Evolutionary conservation across 2,797 vertebrate genomes (phyloP), one percentile per base, ranked within the genome.

Genomic region (Tamandua tetradactyla): DNA sequence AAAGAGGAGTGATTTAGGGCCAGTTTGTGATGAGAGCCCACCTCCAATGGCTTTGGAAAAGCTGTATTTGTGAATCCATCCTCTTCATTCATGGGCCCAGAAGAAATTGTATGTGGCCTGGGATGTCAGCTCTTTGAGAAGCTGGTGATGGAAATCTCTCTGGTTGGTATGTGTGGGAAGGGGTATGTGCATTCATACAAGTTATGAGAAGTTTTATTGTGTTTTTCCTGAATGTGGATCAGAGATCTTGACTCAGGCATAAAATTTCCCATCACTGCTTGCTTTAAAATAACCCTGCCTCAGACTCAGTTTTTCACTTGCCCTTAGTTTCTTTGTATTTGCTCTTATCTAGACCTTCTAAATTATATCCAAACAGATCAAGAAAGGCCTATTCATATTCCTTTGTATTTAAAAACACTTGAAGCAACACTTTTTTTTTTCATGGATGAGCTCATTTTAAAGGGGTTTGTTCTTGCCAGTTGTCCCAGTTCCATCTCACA

Each of bases 271-370:
- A 81, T 86, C 66, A 20, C 25, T 81, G 27, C 6, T 59, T 92
- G 32, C 59, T 68, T 95, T 76, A 83, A 87, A 79, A 13, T 71
- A 90, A 94, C 25, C 17, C 64, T 93, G 27, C 49, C 27, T 37
- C 12, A 85, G 27, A 87, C n/a, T 1, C 92, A 93, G 96, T 95
- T 97, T 97, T 97, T 97, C 91, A 95, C 79, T 96, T 96, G 95
- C 83, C 42, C 25, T 92, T 97, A 93, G 94, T 97, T 97, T 95
- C 92, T 96, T 96, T 97, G 86, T 83, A 97, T 89, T 95, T 97
- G 96, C 72, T 95, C 88, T 93, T 94, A 87, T 78, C 71, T 95
- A 74, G 71, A 93, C 88, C 86, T 97, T 97, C 91, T 96, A 92
- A 95, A 93, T 97, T 97, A 96, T 94, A 97, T 69, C 59, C 66